Evolutionary conservation across 2,797 vertebrate species (phyloP).

Genomic region (Tarsius wallacei): DNA sequence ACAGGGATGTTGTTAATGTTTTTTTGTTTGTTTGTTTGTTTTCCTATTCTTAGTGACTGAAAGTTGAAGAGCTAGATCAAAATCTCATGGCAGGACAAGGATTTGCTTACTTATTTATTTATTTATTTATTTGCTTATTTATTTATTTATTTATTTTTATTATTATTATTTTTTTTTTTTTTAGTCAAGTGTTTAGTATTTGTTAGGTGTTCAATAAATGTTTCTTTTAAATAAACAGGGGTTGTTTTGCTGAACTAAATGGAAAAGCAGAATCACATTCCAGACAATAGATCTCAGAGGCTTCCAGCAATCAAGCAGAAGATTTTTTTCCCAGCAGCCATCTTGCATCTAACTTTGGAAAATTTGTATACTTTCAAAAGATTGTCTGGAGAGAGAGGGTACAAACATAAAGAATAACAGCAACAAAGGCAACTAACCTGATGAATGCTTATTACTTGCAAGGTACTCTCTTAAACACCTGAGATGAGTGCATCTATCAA

Average conservation of each 20-base stretch:
- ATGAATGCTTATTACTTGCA: neutral
- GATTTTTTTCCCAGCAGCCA: neutral
- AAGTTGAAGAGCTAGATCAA: neutral
- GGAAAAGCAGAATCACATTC: neutral
- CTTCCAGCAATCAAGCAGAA: neutral
- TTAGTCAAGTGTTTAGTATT: neutral
- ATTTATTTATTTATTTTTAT: too few species aligned
- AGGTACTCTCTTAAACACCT: neutral
- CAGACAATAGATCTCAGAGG: neutral
- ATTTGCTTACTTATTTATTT: too few species aligned
- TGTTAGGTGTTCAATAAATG: neutral
- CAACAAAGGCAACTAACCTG: neutral
- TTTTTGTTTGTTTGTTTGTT: neutral
- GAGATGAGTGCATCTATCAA: neutral
- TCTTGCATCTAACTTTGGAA: neutral
- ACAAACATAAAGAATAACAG: neutral
- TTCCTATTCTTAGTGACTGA: neutral
- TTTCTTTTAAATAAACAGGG: neutral
- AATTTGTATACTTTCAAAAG: neutral
- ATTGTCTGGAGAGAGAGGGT: neutral
- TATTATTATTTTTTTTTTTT: neutral
- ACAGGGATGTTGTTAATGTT: neutral
- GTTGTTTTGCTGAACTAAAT: neutral
- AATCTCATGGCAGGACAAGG: neutral
- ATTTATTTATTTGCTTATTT: too few species aligned